A percentile compares a stretch with the other conserved stretches of the same genome.
phyloP scores from a whole-genome alignment of 2,797 vertebrate genomes.

The Aeoliscus strigatus region DNA sequence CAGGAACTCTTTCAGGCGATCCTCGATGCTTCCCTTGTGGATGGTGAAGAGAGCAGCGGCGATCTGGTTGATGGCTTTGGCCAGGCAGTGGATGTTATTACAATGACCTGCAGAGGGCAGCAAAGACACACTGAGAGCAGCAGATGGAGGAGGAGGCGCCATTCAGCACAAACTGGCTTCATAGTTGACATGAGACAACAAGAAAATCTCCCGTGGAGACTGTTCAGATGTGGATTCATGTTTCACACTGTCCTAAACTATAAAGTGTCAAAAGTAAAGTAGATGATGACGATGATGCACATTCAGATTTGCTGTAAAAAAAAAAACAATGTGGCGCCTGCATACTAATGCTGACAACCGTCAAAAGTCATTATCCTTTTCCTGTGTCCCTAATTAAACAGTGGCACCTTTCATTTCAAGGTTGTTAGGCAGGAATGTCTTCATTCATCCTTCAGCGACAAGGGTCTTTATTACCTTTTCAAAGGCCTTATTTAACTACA shows the following conservation, averaged over 20 bases:
- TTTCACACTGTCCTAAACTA: no score
- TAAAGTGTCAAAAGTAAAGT: no score
- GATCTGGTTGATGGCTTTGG: constrained; percentile 98
- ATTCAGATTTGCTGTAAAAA: constrained; percentile 13
- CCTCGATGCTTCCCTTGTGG: constrained; percentile 99
- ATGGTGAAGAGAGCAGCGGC: constrained; percentile 98
- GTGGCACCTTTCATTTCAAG: constrained; percentile 61
- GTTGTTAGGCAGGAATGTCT: constrained; percentile 42
- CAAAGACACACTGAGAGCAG: constrained; percentile 24
- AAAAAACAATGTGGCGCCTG: constrained; percentile 25
- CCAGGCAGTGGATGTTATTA: constrained; percentile 98
- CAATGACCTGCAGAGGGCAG: constrained; percentile 84
- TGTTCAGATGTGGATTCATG: no score
- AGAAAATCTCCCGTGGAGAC: no score
- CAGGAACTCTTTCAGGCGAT: constrained; percentile 97
- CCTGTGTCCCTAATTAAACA: constrained; percentile 51
- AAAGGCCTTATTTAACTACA: constrained; percentile 19
- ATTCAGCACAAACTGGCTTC: no score
- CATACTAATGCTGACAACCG: constrained; percentile 42
- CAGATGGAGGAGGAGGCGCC: no score
- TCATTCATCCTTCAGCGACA: constrained; percentile 29
- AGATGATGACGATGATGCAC: background rate
- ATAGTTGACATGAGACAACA: no score
- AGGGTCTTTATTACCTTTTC: constrained; percentile 22
- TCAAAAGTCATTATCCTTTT: constrained; percentile 50